Evolutionary conservation across 2,113 vertebrate genomes (phyloP), one percentile per base, ranked within the genome.

Genomic region (Ciconia stormi): DNA sequence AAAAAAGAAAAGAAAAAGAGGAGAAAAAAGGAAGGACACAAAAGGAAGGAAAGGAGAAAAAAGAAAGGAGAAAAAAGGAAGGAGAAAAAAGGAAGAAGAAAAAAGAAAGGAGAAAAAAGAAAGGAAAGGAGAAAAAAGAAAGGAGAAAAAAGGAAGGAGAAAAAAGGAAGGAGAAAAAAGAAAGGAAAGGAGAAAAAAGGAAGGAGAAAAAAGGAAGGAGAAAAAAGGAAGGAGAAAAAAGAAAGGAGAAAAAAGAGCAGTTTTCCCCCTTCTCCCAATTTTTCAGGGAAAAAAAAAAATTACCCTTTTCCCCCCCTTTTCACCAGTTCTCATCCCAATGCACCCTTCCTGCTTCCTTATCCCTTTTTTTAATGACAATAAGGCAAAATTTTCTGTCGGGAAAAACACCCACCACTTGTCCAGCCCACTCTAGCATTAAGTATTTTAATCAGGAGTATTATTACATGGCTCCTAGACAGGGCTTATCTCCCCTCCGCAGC

Each of bases 161-260:
- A n/a, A n/a, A n/a, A n/a, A n/a, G n/a, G n/a, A n/a, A 32, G 47
- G 47, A 6, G 16, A 19, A 6, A 14, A 59, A 17, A n/a, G 4
- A 27, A 34, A 36, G 7, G 8, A n/a, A n/a, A n/a, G n/a, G n/a
- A n/a, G n/a, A n/a, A 4, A 26, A 7, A 8, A 8, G 3, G n/a
- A n/a, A 32, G 47, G 47, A 6, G 16, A 19, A 6, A 14, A 59
- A 17, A n/a, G 4, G 20, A 34, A 36, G n/a, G n/a, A 11, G 8
- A 4, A 26, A 7, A 8, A n/a, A n/a, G n/a, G n/a, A n/a, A n/a
- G n/a, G n/a, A n/a, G 3, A 13, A 14, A 36, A 8, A 29, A 71
- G 10, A 11, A 32, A n/a, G n/a, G n/a, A n/a, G n/a, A n/a, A 17
- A 36, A 26, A 10, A 22, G 3, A 29, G 11, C 52, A 7, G 3